A percentile compares a stretch with the other conserved stretches of the same genome.
These are phyloP conservation scores for Trileptium ribeirensis DNA, from an alignment of 2,888 invertebrate genomes.

Conservation along the genomic window DNA sequence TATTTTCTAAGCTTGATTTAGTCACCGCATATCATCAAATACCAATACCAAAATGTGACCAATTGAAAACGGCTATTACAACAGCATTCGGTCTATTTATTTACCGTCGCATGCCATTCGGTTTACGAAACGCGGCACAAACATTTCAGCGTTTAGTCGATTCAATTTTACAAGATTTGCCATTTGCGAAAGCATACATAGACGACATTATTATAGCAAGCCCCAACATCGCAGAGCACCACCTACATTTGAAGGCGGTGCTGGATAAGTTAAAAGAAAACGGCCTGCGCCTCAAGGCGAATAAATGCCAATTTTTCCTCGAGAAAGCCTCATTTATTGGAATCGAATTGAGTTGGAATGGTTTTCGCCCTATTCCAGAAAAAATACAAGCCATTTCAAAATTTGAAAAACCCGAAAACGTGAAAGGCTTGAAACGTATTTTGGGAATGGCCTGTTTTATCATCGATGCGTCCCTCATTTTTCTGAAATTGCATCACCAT, in stretches of 20 bases:
- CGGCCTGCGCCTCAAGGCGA: background rate
- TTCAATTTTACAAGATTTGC: background rate
- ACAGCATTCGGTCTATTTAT: constrained; percentile 29
- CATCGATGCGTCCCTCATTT: background rate
- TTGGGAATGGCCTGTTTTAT: background rate
- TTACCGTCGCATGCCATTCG: constrained; percentile 33
- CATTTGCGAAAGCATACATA: background rate
- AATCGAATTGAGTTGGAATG: background rate
- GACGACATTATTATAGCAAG: background rate
- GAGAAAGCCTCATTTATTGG: background rate
- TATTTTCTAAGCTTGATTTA: constrained; percentile 22
- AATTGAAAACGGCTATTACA: too few relatives aligned
- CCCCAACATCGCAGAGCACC: background rate
- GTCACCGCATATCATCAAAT: too few relatives aligned
- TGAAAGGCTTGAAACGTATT: background rate
- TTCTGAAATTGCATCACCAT: background rate
- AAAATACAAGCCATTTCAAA: background rate
- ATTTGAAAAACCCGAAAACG: background rate
- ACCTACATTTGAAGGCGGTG: background rate
- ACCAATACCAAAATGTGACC: too few relatives aligned
- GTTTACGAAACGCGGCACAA: constrained; percentile 30
- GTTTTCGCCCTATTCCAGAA: background rate
- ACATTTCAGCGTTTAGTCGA: constrained; percentile 31
- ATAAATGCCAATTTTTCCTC: background rate
- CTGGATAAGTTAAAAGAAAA: background rate